Evolutionary conservation across 64 coral and sea anemone species (phyloP).

Genomic region (Pocillopora verrucosa): DNA sequence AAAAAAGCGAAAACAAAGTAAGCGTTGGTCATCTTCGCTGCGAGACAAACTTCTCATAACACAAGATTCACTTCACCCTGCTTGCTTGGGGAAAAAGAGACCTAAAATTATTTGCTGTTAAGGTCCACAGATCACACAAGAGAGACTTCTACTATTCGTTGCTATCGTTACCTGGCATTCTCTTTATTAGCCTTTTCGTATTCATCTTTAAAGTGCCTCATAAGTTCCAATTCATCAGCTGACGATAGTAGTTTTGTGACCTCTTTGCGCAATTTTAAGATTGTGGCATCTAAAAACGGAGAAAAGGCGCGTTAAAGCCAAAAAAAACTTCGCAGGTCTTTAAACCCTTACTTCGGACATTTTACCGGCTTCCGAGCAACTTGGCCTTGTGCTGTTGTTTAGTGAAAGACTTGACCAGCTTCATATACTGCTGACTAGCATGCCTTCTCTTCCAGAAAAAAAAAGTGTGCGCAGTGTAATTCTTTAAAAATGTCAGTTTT

Average conservation of each 20-base stretch:
- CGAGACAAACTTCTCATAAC: not conserved
- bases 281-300: conserved; percentile 55
- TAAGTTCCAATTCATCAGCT: conserved; percentile 63
- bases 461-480: not conserved
- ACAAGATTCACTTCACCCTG: no score
- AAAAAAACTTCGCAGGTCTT: not conserved
- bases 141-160: not conserved
- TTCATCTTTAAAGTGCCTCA: conserved; percentile 65
- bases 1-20: no score
- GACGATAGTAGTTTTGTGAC: conserved; percentile 49
- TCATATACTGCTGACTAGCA: no score
- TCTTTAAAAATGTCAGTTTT: not conserved
- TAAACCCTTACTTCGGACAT: no score
- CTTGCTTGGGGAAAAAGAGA: not conserved
- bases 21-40: no score
- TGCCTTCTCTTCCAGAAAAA: no score
- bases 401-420: no score
- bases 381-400: no score
- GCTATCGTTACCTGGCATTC: conserved; percentile 48
- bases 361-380: no score
- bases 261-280: conserved; percentile 57
- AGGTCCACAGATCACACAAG: no score
- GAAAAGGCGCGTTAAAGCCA: not conserved
- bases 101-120: no score
- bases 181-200: conserved; percentile 79